Evolutionary conservation across 2,888 invertebrate species (phyloP).

Genomic region (Caenorhabditis sp.): DNA sequence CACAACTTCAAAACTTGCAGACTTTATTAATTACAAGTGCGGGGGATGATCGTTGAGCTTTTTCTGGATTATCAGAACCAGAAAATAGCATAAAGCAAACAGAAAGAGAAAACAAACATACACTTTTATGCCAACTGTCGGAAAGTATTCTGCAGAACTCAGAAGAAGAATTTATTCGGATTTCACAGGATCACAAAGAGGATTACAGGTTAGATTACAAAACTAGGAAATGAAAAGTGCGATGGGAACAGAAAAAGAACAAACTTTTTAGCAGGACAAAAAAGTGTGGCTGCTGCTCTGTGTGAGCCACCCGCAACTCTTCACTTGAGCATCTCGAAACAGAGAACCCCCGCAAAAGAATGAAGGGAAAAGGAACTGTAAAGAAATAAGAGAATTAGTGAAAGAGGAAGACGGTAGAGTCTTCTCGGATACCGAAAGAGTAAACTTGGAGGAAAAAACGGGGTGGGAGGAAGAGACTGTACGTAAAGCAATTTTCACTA

Average conservation of each 20-base stretch:
- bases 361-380: conserved; percentile 31
- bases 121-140: conserved; percentile 3
- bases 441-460: conserved; percentile 48
- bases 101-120: conserved; percentile 17
- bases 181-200: no score
- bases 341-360: conserved; percentile 56
- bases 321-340: conserved; percentile 60
- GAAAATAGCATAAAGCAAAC: conserved; percentile 25
- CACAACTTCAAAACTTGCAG: no score
- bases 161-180: no score
- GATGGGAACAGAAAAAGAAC: conserved; percentile 46
- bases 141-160: background rate
- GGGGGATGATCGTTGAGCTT: conserved; percentile 20
- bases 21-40: background rate
- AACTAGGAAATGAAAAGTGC: conserved; percentile 19
- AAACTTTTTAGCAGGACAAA: conserved; percentile 38
- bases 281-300: conserved; percentile 18
- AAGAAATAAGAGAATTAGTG: conserved; percentile 39
- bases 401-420: conserved; percentile 46
- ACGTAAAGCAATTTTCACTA: conserved; percentile 45
- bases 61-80: conserved; percentile 31
- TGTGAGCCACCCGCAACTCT: conserved; percentile 29
- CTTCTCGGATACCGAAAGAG: conserved; percentile 61
- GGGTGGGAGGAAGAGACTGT: conserved; percentile 12
- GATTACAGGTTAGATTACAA: conserved; percentile 10